A percentile compares a stretch with the other conserved stretches of the same genome.
Conservation (phyloP, 2,888 invertebrate species). For the Liopterus haemorrhoidalis region DNA sequence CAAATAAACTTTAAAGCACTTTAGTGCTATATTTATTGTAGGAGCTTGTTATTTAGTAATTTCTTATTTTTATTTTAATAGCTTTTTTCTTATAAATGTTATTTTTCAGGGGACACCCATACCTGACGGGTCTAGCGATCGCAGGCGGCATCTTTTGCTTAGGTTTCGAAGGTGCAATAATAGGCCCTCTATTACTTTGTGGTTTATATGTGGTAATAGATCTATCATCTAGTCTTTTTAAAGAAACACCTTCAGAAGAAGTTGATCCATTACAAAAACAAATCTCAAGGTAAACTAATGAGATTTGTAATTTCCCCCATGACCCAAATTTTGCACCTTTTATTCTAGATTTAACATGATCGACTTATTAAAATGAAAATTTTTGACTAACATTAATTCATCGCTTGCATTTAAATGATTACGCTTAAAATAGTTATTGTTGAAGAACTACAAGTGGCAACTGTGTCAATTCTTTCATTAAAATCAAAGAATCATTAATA, state of each 20-base stretch:
- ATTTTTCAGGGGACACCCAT: conserved; percentile 78
- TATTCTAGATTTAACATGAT: conserved; percentile 24
- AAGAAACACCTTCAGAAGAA: conserved; percentile 62
- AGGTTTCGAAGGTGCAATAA: conserved; percentile 93
- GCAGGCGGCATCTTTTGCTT: conserved; percentile 97
- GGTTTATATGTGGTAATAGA: conserved; percentile 90
- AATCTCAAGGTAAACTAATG: conserved; percentile 17
- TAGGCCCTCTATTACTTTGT: conserved; percentile 92
- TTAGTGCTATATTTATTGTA: too few species aligned
- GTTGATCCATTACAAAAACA: conserved; percentile 33
- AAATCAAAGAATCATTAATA: too few species aligned
- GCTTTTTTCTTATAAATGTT: background rate
- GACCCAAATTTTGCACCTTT: background rate
- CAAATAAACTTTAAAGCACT: background rate
- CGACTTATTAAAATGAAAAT: conserved; percentile 13
- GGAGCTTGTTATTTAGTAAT: too few species aligned
- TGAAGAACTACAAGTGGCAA: too few species aligned
- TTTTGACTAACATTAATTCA: conserved; percentile 19
- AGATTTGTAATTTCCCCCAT: conserved; percentile 8
- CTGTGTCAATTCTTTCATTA: too few species aligned
- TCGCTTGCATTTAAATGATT: conserved; percentile 20
- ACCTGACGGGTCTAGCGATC: conserved; percentile 92
- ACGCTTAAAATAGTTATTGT: conserved; percentile 17
- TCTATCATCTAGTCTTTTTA: conserved; percentile 65
- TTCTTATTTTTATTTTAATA: too few species aligned